Percentiles rank a stretch among this genome's conserved stretches.
These are phyloP conservation scores for Thalassophryne amazonica DNA, from an alignment of 2,797 vertebrate genomes.

Conservation along the genomic window DNA sequence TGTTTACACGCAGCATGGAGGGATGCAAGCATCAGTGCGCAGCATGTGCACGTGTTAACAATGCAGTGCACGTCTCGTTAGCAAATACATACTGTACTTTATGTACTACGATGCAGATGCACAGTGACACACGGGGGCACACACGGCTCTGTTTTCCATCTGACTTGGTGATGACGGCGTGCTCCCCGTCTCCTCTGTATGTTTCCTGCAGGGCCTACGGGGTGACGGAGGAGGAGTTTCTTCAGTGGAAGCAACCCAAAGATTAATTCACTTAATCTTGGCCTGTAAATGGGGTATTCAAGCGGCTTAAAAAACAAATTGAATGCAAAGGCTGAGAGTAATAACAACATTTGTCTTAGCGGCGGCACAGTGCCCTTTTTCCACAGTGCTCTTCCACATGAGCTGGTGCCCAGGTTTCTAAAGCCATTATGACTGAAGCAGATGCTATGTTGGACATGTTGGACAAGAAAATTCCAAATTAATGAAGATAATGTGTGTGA, in stretches of 20 bases:
- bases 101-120: constrained; percentile 9
- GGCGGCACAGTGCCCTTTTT: constrained; percentile 58
- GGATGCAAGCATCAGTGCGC: no score
- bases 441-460: constrained; percentile 7
- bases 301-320: constrained; percentile 78
- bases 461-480: not conserved
- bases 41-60: no score
- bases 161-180: constrained; percentile 19
- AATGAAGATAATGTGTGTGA: not conserved
- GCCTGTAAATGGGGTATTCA: constrained; percentile 78
- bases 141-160: constrained; percentile 34
- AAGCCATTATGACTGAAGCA: constrained; percentile 41
- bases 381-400: constrained; percentile 52
- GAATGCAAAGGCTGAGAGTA: constrained; percentile 73
- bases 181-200: constrained; percentile 17
- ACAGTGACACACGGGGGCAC: constrained; percentile 5
- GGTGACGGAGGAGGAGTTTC: constrained; percentile 34
- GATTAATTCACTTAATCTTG: constrained; percentile 79
- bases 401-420: constrained; percentile 42
- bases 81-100: not conserved
- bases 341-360: constrained; percentile 79
- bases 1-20: no score
- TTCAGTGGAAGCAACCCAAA: constrained; percentile 60
- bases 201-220: constrained; percentile 22
- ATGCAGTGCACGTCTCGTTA: no score